Evolutionary conservation across 2,888 invertebrate genomes (phyloP).

Genomic region (Yponomeuta cagnagella): DNA sequence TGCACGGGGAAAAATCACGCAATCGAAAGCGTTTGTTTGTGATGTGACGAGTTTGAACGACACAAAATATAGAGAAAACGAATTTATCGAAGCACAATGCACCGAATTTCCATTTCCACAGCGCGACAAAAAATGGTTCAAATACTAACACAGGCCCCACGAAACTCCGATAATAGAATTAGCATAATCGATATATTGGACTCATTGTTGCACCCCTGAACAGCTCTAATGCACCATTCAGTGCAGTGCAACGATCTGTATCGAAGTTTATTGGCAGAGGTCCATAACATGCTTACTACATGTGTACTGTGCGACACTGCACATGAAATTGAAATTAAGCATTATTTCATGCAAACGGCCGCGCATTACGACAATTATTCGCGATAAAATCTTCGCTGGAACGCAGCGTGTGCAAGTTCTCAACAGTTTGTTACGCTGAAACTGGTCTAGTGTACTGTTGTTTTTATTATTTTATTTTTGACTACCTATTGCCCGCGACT

Average conservation of each 20-base stretch:
- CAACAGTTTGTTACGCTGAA: slow-evolving; percentile 38
- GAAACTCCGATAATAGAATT: slow-evolving; percentile 68
- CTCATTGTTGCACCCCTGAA: slow-evolving; percentile 51
- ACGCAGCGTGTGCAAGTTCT: slow-evolving; percentile 33
- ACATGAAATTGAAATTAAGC: slow-evolving; percentile 65
- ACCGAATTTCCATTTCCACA: background rate
- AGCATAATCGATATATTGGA: slow-evolving; percentile 66
- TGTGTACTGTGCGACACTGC: slow-evolving; percentile 42
- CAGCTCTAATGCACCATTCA: slow-evolving; percentile 17
- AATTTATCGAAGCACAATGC: background rate
- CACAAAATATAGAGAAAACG: background rate
- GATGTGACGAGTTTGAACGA: background rate
- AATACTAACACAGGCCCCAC: slow-evolving; percentile 36
- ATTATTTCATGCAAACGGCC: slow-evolving; percentile 67
- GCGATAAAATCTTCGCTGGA: slow-evolving; percentile 43
- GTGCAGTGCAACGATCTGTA: slow-evolving; percentile 28
- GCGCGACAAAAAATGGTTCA: background rate
- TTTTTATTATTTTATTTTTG: slow-evolving; percentile 14
- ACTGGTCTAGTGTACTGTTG: slow-evolving; percentile 29
- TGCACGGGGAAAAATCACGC: background rate
- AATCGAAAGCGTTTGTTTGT: background rate
- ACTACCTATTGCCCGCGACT: background rate
- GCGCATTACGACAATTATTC: slow-evolving; percentile 50
- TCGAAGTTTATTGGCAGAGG: slow-evolving; percentile 60
- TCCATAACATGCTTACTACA: slow-evolving; percentile 56